Conservation (phyloP, 2,888 invertebrate species). For the Drosophila paramelanica region DNA sequence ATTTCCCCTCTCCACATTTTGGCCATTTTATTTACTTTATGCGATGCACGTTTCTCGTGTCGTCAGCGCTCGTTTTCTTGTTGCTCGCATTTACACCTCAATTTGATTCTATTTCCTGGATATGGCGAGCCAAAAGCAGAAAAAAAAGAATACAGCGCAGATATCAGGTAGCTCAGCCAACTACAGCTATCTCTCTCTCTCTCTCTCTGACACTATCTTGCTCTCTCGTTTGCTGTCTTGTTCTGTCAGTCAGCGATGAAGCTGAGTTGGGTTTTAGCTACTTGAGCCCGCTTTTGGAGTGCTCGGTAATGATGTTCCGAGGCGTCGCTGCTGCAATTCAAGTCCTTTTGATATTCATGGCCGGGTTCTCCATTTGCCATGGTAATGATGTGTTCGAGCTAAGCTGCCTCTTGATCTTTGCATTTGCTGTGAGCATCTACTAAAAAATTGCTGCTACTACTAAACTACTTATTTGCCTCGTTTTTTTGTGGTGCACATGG, state of each 20-base stretch:
- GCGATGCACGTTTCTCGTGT: constrained; percentile 57
- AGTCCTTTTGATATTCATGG: constrained; percentile 57
- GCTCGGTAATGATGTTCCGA: constrained; percentile 63
- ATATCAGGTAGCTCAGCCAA: constrained; percentile 36
- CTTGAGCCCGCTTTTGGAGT: constrained; percentile 64
- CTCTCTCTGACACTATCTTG: not conserved
- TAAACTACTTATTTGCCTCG: not conserved
- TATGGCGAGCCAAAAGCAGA: constrained; percentile 39
- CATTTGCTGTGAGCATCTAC: constrained; percentile 13
- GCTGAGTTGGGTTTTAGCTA: constrained; percentile 35
- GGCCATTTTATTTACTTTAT: constrained; percentile 57
- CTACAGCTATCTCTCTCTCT: constrained; percentile 6
- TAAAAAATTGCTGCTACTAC: not conserved
- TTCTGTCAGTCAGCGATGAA: not conserved
- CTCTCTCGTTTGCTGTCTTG: constrained; percentile 3
- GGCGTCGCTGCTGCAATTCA: constrained; percentile 38
- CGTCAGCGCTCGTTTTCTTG: constrained; percentile 46
- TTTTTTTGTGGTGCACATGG: not conserved
- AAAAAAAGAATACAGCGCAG: constrained; percentile 24
- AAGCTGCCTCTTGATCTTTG: constrained; percentile 25
- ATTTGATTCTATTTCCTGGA: constrained; percentile 79
- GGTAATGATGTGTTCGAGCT: constrained; percentile 66
- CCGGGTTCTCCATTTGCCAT: constrained; percentile 51
- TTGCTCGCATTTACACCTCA: constrained; percentile 80
- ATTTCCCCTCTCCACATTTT: constrained; percentile 10